phyloP scores from a whole-genome alignment of 2,888 invertebrate species.

The Drosophila percnosoma region DNA sequence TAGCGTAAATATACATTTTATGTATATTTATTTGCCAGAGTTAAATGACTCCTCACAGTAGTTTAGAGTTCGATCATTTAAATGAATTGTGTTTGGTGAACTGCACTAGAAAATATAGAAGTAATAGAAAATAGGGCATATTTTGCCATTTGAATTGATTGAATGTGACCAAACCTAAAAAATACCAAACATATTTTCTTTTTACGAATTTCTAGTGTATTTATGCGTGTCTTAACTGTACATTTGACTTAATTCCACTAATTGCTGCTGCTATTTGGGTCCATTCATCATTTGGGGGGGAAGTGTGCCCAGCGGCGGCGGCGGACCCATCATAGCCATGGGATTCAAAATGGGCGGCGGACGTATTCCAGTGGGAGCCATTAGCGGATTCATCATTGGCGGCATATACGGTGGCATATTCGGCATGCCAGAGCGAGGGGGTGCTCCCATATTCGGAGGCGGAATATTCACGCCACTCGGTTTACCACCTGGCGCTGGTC shows the following conservation, averaged over 20 bases:
- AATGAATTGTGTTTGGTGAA: background rate
- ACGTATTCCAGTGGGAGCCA: constrained; percentile 83
- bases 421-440: constrained; percentile 88
- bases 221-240: constrained; percentile 40
- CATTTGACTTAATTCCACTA: constrained; percentile 32
- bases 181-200: background rate
- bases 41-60: no score
- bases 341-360: constrained; percentile 92
- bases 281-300: constrained; percentile 90
- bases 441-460: constrained; percentile 89
- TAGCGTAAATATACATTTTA: no score
- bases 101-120: background rate
- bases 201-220: constrained; percentile 22
- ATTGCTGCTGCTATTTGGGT: constrained; percentile 83
- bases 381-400: constrained; percentile 91
- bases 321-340: constrained; percentile 90
- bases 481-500: constrained; percentile 85
- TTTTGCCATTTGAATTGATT: background rate
- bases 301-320: constrained; percentile 90
- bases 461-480: constrained; percentile 91
- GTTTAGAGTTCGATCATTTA: background rate
- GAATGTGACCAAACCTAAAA: constrained; percentile 3
- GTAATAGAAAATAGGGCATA: background rate
- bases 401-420: constrained; percentile 88
- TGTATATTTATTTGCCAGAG: no score